Conservation (phyloP, 2,797 vertebrate species). For the Falco berigora region DNA sequence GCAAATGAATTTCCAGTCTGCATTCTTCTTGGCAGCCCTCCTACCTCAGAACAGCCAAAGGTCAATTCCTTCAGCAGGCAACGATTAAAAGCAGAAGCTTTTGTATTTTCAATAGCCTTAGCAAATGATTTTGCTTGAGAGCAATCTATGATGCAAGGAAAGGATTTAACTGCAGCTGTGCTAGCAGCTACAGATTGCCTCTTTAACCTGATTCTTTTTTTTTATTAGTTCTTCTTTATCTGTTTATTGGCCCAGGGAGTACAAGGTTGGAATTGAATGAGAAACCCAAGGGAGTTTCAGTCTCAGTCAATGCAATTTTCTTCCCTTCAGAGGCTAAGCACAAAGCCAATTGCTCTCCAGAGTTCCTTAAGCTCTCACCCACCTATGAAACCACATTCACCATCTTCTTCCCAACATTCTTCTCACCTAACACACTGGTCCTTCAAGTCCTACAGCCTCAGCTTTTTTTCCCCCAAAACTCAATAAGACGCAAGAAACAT, state of each 20-base stretch:
- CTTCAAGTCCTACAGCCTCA: not conserved
- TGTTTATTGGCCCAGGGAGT: constrained; percentile 25
- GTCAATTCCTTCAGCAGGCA: not conserved
- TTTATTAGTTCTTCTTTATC: constrained; percentile 46
- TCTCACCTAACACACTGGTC: not conserved
- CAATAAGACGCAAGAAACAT: not conserved
- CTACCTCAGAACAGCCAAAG: not conserved
- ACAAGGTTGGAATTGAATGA: constrained; percentile 31
- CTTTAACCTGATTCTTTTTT: constrained; percentile 18
- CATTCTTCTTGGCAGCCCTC: not conserved
- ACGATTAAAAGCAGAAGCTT: not conserved
- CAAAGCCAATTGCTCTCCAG: constrained; percentile 21
- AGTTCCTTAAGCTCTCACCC: constrained; percentile 3
- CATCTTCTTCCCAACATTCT: not conserved
- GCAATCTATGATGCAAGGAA: not conserved
- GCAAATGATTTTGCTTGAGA: constrained; percentile 2
- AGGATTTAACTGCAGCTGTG: not conserved
- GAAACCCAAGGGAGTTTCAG: constrained; percentile 24
- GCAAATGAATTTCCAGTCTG: not conserved
- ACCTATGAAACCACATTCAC: not conserved
- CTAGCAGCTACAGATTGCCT: not conserved
- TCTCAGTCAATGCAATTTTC: constrained; percentile 22
- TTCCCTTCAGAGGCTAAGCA: constrained; percentile 19
- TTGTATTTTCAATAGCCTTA: not conserved
- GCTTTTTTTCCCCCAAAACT: not conserved